Evolutionary conservation across 2,797 vertebrate genomes (phyloP).

Genomic region (Epinephelus malabaricus): DNA sequence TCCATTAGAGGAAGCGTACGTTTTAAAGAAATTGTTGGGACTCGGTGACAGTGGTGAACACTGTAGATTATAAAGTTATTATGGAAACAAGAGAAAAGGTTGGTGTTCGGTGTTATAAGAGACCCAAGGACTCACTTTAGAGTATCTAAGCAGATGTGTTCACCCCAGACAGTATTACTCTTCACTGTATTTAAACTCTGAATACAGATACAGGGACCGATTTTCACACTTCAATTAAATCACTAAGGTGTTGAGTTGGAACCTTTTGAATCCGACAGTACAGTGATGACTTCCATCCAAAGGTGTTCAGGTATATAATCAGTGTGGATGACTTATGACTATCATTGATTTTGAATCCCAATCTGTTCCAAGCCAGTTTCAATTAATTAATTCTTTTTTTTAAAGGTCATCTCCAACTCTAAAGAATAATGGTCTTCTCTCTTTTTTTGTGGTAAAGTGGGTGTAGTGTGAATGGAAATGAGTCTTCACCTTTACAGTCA

Average conservation of each 20-base stretch:
- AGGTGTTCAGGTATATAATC: not conserved
- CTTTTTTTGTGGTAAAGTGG: not conserved
- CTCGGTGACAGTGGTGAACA: constrained; percentile 29
- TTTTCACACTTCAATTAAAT: constrained; percentile 19
- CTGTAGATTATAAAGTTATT: constrained; percentile 50
- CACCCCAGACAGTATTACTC: constrained; percentile 11
- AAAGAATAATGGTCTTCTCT: constrained; percentile 3
- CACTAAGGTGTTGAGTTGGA: constrained; percentile 1
- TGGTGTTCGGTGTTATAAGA: constrained; percentile 41
- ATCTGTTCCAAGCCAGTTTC: constrained; percentile 2
- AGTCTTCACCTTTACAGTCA: not conserved
- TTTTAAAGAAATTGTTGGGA: constrained; percentile 52
- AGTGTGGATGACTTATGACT: not conserved
- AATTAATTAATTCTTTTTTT: constrained; percentile 2
- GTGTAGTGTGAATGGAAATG: not conserved
- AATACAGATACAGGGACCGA: constrained; percentile 12
- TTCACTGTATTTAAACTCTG: constrained; percentile 12
- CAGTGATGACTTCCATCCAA: constrained; percentile 1
- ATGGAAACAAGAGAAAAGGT: constrained; percentile 45
- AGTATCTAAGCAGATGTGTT: constrained; percentile 18
- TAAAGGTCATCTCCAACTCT: constrained; percentile 14
- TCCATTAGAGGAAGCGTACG: constrained; percentile 55
- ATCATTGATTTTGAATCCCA: not conserved
- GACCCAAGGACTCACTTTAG: constrained; percentile 14
- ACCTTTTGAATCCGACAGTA: constrained; percentile 3